Conservation (phyloP, 2,888 invertebrate species). For the Pasiphila rectangulata region DNA sequence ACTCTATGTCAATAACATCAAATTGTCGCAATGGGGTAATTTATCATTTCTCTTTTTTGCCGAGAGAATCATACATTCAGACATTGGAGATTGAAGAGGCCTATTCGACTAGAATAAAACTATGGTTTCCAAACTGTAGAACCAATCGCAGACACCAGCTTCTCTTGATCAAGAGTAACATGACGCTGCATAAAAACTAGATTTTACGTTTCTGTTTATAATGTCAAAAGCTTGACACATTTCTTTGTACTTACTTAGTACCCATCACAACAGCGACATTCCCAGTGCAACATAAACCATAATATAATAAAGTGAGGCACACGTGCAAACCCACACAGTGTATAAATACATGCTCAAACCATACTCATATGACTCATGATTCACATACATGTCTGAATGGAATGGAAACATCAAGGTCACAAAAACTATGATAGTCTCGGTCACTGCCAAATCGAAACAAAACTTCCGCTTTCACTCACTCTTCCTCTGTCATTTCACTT, state of each 20-base stretch:
- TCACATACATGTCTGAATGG: constrained; percentile 14
- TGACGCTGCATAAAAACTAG: no score
- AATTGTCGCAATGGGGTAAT: no score
- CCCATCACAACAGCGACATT: constrained; percentile 1
- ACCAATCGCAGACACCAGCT: no score
- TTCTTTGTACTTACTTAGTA: background rate
- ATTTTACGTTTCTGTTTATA: no score
- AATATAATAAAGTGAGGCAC: background rate
- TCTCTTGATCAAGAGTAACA: no score
- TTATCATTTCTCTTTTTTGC: no score
- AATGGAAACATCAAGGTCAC: constrained; percentile 8
- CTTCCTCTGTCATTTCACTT: constrained; percentile 28
- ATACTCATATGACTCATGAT: constrained; percentile 10
- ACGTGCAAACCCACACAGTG: constrained; percentile 13
- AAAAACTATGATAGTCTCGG: constrained; percentile 7
- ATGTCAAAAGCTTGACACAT: background rate
- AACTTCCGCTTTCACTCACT: constrained; percentile 24
- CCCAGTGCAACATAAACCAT: background rate
- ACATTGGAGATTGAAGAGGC: no score
- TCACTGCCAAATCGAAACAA: constrained; percentile 3
- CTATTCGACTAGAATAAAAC: no score
- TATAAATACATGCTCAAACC: constrained; percentile 13
- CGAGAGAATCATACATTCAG: no score
- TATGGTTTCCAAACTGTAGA: no score
- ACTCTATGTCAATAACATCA: no score